A percentile compares a stretch with the other conserved stretches of the same genome.
Conservation (phyloP, 2,113 vertebrate genomes). For the Tiliqua scincoides region DNA sequence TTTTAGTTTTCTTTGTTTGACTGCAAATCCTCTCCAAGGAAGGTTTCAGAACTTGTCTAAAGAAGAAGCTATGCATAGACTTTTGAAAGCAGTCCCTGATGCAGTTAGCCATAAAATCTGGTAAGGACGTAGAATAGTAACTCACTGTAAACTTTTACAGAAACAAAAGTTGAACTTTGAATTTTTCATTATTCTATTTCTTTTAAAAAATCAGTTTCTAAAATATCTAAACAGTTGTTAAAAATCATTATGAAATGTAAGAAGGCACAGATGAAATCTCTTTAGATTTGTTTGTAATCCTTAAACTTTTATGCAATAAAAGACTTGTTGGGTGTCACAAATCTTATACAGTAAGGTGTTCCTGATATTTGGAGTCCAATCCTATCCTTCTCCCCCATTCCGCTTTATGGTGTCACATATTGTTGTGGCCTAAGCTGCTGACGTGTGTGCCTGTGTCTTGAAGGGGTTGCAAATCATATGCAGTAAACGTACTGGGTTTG, state of each 20-base stretch:
- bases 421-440: neutral
- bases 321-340: neutral
- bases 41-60: conserved; percentile 62
- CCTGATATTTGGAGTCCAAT: no score
- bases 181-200: no score
- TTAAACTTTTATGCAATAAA: no score
- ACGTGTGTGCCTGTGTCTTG: neutral
- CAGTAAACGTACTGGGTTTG: neutral
- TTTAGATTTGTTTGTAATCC: neutral
- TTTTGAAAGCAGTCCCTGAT: conserved; percentile 71
- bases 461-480: neutral
- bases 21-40: conserved; percentile 68
- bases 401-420: no score
- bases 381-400: no score
- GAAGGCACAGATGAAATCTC: no score
- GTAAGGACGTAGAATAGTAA: conserved; percentile 65
- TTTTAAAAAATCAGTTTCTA: no score
- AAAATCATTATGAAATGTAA: no score
- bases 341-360: neutral
- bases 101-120: conserved; percentile 66
- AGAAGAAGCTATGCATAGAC: conserved; percentile 75
- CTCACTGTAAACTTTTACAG: no score
- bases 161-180: no score
- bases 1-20: conserved; percentile 79
- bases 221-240: no score